Evolutionary conservation across 2,888 invertebrate species (phyloP).

Genomic region (Lithophane leautieri): DNA sequence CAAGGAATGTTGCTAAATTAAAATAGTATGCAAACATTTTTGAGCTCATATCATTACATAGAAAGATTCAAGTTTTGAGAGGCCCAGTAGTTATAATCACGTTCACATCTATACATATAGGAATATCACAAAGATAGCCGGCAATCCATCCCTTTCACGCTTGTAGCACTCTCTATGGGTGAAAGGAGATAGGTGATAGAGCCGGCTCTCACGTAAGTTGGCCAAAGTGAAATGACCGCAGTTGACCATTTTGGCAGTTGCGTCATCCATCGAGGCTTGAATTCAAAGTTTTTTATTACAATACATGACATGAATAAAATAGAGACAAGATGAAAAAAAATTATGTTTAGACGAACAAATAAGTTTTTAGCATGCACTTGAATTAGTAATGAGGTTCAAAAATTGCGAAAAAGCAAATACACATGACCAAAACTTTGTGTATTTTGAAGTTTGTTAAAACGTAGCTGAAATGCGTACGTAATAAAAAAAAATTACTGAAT

Average conservation of each 20-base stretch:
- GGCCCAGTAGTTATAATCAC: constrained; percentile 74
- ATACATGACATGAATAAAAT: constrained; percentile 73
- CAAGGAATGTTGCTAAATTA: constrained; percentile 46
- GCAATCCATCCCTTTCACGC: constrained; percentile 72
- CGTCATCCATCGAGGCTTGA: constrained; percentile 85
- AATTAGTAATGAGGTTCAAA: constrained; percentile 4
- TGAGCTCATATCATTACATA: constrained; percentile 55
- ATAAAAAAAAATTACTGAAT: neutral
- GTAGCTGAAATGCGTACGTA: neutral
- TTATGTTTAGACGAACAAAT: constrained; percentile 11
- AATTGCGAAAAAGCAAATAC: neutral
- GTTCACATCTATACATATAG: constrained; percentile 69
- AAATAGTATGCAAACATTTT: constrained; percentile 56
- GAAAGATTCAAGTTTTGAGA: constrained; percentile 74
- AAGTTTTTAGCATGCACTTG: neutral
- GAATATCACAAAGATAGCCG: constrained; percentile 68
- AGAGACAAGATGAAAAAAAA: constrained; percentile 54
- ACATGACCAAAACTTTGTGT: neutral
- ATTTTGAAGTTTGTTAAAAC: neutral
- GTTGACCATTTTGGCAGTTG: constrained; percentile 88
- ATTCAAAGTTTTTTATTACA: constrained; percentile 76
- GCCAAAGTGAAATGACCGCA: constrained; percentile 90
- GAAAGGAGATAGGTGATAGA: constrained; percentile 76
- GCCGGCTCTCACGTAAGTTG: constrained; percentile 85
- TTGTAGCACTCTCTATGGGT: constrained; percentile 58